Evolutionary conservation across 2,888 invertebrate genomes (phyloP), one percentile per base, ranked within the genome.

Genomic region (Eristalis pertinax): DNA sequence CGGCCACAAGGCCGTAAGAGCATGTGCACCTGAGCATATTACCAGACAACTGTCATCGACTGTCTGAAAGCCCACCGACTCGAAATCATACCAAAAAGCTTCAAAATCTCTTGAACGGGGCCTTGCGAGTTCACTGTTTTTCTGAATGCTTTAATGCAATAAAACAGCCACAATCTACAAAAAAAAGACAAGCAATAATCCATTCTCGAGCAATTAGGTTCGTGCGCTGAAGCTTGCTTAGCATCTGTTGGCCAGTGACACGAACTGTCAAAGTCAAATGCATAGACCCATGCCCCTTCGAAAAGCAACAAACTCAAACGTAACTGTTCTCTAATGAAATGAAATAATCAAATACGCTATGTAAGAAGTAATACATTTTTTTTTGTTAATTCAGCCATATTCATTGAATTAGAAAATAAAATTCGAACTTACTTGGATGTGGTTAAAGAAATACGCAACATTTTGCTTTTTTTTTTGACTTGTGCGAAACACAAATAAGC

Each of bases 401-500:
- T 67, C 10, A 73, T 72, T 63, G 41, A 67, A 38, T 15, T 58
- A 67, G 64, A 64, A n/a, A 58, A 75, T 62, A 81, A 19, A 63
- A 69, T 65, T 62, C 11, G 2, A 85, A 81, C 77, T 82, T 64
- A 78, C 69, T 86, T 74, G 43, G 22, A 38, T 4, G 62, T 65
- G 76, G 19, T 15, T 38, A 68, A 62, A 38, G 62, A 56, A 78
- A 60, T 63, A 78, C 78, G 77, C 73, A 70, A 72, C 63, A 62
- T 5, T 19, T 5, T 43, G 15, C 19, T 19, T 19, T 43, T n/a
- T 26, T 26, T 26, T 26, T 65, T 70, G 74, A 70, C 83, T 76
- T 79, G 83, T 87, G 83, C 84, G 76, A 87, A 84, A 87, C 67
- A 79, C 87, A 70, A 79, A 72, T 78, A 87, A 87, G 84, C 83